Base-by-base conservation (phyloP, 2,888 invertebrate genomes). In the Zonitis immaculata region DNA sequence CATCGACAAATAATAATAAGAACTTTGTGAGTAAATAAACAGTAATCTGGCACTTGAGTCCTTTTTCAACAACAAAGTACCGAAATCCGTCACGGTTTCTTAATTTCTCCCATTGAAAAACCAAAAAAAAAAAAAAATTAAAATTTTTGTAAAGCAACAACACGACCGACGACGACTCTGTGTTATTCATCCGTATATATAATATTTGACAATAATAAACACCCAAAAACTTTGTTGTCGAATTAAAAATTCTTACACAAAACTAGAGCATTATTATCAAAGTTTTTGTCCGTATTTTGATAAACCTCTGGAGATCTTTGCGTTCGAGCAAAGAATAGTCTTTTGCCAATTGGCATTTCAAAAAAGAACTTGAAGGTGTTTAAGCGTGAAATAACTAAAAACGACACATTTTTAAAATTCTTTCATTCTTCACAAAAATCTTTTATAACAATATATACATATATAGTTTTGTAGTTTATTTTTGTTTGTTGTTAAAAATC, bases 41-140 rank as follows among this genome's bases (percentile, higher is more conserved):
- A 44, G 16, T 44, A 44, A 44, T 44, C 44, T 44, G 44, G 26
- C 59, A 59, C 59, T 59, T 56, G 50, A 59, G 51, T 42, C 25
- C 52, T 45, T 51, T 52, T 18, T 20, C 1, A n/a, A 16, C 6
- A 28, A 39, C 49, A 49, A 44, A 49, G 49, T 48, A 47, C 54
- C 42, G 52, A 59, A 59, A 59, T 56, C 59, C 59, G 56, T 56
- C 52, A 59, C 42, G 54, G 59, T 52, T 52, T 46, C 51, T 56
- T 56, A 52, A 43, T 44, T 48, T 51, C 44, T 27, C 56, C 50
- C 54, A 52, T 56, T 52, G 20, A 48, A 22, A 52, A 47, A n/a
- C 6, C n/a, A 2, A n/a, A 45, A 45, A 18, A n/a, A n/a, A n/a
- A n/a, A n/a, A n/a, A n/a, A n/a, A n/a, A n/a, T n/a, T n/a, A n/a